A percentile compares a stretch with the other conserved stretches of the same genome.
phyloP scores from a whole-genome alignment of 64 coral and sea anemone species.

The Porites lutea region DNA sequence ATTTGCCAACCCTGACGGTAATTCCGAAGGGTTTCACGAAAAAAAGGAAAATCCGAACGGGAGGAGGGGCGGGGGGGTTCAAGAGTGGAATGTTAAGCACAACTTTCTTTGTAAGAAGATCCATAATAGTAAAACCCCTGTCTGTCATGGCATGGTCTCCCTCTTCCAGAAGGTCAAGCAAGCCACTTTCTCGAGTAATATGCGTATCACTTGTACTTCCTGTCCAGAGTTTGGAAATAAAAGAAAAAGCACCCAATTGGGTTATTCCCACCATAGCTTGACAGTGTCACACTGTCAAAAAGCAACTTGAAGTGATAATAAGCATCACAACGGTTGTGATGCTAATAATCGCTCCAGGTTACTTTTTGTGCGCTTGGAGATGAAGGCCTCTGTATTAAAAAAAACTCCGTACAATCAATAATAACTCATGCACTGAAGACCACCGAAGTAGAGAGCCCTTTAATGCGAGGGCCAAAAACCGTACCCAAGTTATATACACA shows the following conservation, averaged over 20 bases:
- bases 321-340: slow-evolving; percentile 21
- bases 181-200: slow-evolving; percentile 25
- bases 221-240: slow-evolving; percentile 49
- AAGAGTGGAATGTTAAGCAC: slow-evolving; percentile 31
- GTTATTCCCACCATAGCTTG: slow-evolving; percentile 47
- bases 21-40: too few species aligned
- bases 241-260: slow-evolving; percentile 59
- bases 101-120: slow-evolving; percentile 32
- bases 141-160: slow-evolving; percentile 18
- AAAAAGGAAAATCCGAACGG: too few species aligned
- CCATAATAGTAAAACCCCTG: slow-evolving; percentile 23
- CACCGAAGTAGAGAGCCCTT: slow-evolving; percentile 37
- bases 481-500: slow-evolving; percentile 42
- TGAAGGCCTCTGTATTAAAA: slow-evolving; percentile 62
- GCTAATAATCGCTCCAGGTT: slow-evolving; percentile 19
- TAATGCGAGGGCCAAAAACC: slow-evolving; percentile 10
- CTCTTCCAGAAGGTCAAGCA: slow-evolving; percentile 4
- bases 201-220: slow-evolving; percentile 39
- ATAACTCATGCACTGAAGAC: slow-evolving; percentile 52
- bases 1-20: too few species aligned
- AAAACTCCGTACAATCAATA: slow-evolving; percentile 67
- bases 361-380: slow-evolving; percentile 45
- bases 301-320: slow-evolving; percentile 1
- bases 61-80: too few species aligned
- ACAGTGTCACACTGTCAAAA: slow-evolving; percentile 1